These are phyloP conservation scores for Cotesia congregata DNA, from an alignment of 2,888 invertebrate species.

Conservation along the genomic window DNA sequence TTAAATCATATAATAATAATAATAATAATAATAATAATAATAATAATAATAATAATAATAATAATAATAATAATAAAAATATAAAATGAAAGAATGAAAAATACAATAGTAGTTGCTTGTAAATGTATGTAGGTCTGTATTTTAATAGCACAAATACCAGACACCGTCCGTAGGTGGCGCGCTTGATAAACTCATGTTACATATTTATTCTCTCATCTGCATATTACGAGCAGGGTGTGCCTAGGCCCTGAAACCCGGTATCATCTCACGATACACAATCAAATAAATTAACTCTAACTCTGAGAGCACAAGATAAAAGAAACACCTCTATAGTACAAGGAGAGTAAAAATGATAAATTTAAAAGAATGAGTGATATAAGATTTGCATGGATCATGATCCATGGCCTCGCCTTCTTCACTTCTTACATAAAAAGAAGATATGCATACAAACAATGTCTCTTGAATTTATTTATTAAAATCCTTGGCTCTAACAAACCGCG, in stretches of 20 bases:
- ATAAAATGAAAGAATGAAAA: not conserved
- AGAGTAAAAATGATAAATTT: too few relatives aligned
- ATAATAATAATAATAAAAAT: too few relatives aligned
- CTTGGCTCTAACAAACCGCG: not conserved
- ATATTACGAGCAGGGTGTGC: constrained; percentile 62
- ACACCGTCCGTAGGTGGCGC: constrained; percentile 56
- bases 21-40: too few relatives aligned
- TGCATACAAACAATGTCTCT: too few relatives aligned
- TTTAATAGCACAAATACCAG: constrained; percentile 9
- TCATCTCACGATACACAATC: constrained; percentile 7
- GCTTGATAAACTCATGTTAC: constrained; percentile 59
- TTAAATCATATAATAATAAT: too few relatives aligned
- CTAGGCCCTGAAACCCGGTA: constrained; percentile 48
- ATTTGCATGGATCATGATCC: too few relatives aligned
- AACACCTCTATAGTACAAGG: not conserved
- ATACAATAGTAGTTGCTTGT: not conserved
- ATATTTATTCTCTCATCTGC: constrained; percentile 65
- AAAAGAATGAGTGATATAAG: too few relatives aligned
- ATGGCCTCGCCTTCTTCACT: too few relatives aligned
- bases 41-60: too few relatives aligned
- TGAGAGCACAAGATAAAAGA: not conserved
- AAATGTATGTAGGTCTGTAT: not conserved
- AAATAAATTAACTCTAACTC: not conserved
- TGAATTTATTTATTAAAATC: too few relatives aligned
- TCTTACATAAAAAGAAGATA: too few relatives aligned